Evolutionary conservation across 2,888 invertebrate genomes (phyloP), one percentile per base, ranked within the genome.

Genomic region (Meandrusa payeni): DNA sequence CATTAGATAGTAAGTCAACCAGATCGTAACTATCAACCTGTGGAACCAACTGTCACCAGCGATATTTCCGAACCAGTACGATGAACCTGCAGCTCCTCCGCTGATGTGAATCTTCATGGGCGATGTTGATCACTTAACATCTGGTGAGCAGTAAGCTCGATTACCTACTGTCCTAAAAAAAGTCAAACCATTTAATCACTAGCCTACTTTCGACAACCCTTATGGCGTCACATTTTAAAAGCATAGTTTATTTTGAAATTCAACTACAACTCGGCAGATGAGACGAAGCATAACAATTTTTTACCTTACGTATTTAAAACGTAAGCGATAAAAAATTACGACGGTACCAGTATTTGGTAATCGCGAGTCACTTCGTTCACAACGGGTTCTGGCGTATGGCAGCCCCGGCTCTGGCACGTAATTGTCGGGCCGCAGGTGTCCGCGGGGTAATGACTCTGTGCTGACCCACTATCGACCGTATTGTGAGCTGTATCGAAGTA

Each of bases 371-470:
- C 11, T 31, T 6, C 11, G 10, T 15, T 15, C 15, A 3, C 15
- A 15, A 4, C 15, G n/a, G n/a, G 4, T 15, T 3, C 15, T 3
- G 15, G 2, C 2, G 15, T 6, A 31, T 6, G 2, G 15, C 10
- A 26, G 19, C 32, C n/a, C 24, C 24, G 26, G 26, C 24, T 2
- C 5, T 13, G 7, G 9, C 17, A 28, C 13, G 47, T 46, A 46
- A 50, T 51, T 47, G 37, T 26, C 34, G 19, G 20, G 46, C 40
- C 40, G 41, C 48, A 49, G 50, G 51, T 55, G 51, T 41, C 32
- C 38, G 40, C 10, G 38, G 26, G 28, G 22, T 46, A 48, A 47
- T 50, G 39, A 44, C 33, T 26, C 10, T 27, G 37, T 17, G 19
- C 23, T 37, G 27, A 34, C 24, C 37, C 37, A 47, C 42, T 26